Base-by-base conservation (phyloP, 2,888 invertebrate genomes). In the Cinara cedri region DNA sequence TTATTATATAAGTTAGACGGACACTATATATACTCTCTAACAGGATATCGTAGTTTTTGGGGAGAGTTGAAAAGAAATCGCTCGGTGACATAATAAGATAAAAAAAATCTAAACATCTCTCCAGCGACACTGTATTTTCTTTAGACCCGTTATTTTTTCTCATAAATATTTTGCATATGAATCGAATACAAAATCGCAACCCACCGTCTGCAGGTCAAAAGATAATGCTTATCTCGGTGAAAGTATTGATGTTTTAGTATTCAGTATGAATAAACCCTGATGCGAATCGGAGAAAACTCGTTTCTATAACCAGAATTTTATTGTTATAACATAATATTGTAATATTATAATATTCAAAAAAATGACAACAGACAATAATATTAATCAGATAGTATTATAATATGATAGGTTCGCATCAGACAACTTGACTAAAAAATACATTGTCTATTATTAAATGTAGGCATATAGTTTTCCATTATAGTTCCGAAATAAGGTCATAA, bases 121-220 rank as follows among this genome's bases (percentile, higher is more conserved):
- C 57, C 21, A 49, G 76, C 57, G 42, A 68, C 68, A 68, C 49
- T 46, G 34, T 34, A 11, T 60, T 68, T 68, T 21, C 34, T 55
- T 34, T 26, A 26, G 57, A n/a, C 26, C 4, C 26, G 34, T 68
- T 68, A 68, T 76, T 76, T 57, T 76, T 76, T 49, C 57, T 57
- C 21, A 34, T 34, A 24, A 16, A 62, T 9, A 62, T 49, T 49
- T 54, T 21, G 55, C 46, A 26, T 66, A 46, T 24, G 66, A 66
- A 76, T 76, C 49, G 76, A 76, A 68, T 76, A 34, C 76, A 49
- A 68, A 75, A 76, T 68, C 57, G n/a, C 57, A 26, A 68, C 14
- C 21, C 46, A 42, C 19, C 46, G 44, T 65, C 65, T 76, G 19
- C 76, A 19, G 57, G 68, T 76, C 76, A 68, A 68, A 68, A n/a